Conservation (phyloP, 2,113 vertebrate genomes). For the Ariopsis seemanni region DNA sequence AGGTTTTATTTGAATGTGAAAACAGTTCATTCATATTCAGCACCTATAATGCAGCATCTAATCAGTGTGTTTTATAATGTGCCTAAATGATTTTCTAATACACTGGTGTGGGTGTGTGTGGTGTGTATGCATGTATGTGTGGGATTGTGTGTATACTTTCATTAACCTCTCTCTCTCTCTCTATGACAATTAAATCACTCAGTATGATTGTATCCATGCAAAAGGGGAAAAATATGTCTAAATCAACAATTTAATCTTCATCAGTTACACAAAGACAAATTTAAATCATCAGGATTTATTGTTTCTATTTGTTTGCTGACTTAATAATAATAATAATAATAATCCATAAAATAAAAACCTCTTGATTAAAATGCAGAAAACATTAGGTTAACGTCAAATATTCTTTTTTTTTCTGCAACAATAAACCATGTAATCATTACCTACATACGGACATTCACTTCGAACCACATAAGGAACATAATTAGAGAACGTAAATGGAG, state of each 20-base stretch:
- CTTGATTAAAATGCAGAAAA: constrained; percentile 24
- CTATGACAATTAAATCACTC: constrained; percentile 44
- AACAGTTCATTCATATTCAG: constrained; percentile 42
- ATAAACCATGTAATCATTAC: constrained; percentile 47
- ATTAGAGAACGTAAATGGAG: constrained; percentile 65
- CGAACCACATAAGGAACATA: constrained; percentile 62
- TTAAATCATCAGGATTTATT: constrained; percentile 44
- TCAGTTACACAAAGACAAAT: constrained; percentile 61
- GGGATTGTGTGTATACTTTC: background rate
- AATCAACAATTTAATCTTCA: constrained; percentile 61
- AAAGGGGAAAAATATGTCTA: constrained; percentile 51
- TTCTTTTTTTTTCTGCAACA: constrained; percentile 25
- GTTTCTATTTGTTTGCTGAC: constrained; percentile 53
- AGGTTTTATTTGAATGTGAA: constrained; percentile 74
- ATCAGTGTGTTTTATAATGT: constrained; percentile 40
- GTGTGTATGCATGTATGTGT: background rate
- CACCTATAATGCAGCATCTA: constrained; percentile 36
- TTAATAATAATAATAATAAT: constrained; percentile 24
- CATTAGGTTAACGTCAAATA: constrained; percentile 54
- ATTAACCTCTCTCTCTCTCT: constrained; percentile 23
- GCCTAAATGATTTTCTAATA: constrained; percentile 49
- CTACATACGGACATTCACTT: constrained; percentile 51
- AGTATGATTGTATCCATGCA: constrained; percentile 35
- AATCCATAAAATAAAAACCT: background rate
- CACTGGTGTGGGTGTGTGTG: constrained; percentile 14